Evolutionary conservation across 2,113 vertebrate species (phyloP).

Genomic region (Cranoglanis bouderius): DNA sequence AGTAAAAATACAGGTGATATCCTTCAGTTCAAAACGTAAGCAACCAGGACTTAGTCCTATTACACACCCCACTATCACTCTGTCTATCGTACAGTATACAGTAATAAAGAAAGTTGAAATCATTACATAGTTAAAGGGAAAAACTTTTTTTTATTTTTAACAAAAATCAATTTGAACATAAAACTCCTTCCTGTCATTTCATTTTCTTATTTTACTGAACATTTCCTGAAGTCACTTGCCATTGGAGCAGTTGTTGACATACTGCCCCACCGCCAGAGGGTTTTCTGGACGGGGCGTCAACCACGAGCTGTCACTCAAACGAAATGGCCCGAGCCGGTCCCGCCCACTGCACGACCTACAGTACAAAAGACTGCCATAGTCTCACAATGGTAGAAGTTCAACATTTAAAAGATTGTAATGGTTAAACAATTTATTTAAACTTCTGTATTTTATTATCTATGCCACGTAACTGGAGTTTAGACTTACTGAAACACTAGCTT

Average conservation of each 20-base stretch:
- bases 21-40: not conserved
- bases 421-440: not conserved
- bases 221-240: slow-evolving; percentile 61
- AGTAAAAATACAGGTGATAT: not conserved
- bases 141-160: no score
- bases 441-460: not conserved
- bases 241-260: slow-evolving; percentile 93
- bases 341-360: slow-evolving; percentile 86
- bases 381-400: not conserved
- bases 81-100: not conserved
- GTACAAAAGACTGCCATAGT: slow-evolving; percentile 40
- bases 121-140: not conserved
- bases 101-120: not conserved
- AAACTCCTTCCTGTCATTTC: not conserved
- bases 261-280: slow-evolving; percentile 88
- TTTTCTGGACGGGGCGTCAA: slow-evolving; percentile 77
- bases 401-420: not conserved
- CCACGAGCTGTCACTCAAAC: slow-evolving; percentile 85
- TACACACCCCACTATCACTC: not conserved
- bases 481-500: slow-evolving; percentile 84
- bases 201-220: not conserved
- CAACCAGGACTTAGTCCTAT: not conserved
- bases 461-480: not conserved
- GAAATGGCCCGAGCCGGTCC: slow-evolving; percentile 82
- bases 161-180: no score